Conservation (phyloP, 2,113 vertebrate species). For the Helogale parvula region DNA sequence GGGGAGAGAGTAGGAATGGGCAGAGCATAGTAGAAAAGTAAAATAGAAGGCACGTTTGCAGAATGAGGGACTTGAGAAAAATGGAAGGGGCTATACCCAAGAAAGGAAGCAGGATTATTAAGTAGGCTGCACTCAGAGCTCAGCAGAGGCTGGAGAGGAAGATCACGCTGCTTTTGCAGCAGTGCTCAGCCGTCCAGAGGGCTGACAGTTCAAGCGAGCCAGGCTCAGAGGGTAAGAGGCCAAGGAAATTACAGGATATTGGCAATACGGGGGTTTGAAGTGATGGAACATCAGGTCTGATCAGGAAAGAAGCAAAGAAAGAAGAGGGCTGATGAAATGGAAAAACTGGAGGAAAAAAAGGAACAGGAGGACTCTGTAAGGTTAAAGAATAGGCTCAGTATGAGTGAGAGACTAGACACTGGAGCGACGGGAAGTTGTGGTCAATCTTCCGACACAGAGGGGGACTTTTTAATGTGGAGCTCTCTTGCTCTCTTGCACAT, state of each 20-base stretch:
- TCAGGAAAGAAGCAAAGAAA: slow-evolving; percentile 42
- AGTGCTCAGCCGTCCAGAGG: not conserved
- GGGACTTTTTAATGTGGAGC: not conserved
- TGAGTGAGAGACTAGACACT: not conserved
- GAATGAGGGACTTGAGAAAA: not conserved
- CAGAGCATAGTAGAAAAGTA: not conserved
- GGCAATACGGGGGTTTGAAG: not conserved
- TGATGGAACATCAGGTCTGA: not conserved
- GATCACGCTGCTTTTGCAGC: not conserved
- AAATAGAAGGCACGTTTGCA: not conserved
- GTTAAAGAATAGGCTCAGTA: not conserved
- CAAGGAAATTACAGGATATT: not conserved
- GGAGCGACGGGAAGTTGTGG: not conserved
- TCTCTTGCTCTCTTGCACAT: not conserved
- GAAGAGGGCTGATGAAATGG: not conserved
- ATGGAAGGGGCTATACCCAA: not conserved
- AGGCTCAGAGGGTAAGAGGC: not conserved
- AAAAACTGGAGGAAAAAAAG: slow-evolving; percentile 34
- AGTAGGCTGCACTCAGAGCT: not conserved
- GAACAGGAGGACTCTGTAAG: not conserved
- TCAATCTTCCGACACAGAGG: not conserved
- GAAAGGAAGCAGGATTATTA: not conserved
- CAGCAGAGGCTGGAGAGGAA: not conserved
- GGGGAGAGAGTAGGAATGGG: not conserved
- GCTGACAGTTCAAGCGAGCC: not conserved